A percentile compares a stretch with the other conserved stretches of the same genome.
Evolutionary conservation across 2,797 vertebrate genomes (phyloP).

Genomic region (Stomatorhinus walkeri): DNA sequence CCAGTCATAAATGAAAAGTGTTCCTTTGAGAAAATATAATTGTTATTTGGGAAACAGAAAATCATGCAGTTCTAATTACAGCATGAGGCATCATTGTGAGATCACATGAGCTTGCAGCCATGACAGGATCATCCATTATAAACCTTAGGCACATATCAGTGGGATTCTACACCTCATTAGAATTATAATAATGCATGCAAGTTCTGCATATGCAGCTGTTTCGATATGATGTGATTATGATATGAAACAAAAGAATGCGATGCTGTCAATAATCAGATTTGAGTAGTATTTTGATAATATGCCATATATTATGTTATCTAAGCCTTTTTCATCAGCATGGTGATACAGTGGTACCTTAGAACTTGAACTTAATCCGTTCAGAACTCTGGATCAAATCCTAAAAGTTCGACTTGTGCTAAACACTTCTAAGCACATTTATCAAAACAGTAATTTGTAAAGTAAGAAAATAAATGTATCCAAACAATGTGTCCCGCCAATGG

Average conservation of each 20-base stretch:
- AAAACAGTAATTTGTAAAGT: too few relatives aligned
- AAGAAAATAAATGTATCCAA: too few relatives aligned
- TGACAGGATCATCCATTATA: neutral
- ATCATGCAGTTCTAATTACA: neutral
- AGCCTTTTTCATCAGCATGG: neutral
- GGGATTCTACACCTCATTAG: neutral
- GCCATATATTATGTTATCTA: neutral
- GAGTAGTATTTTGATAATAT: neutral
- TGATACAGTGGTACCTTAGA: neutral
- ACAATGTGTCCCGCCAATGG: too few relatives aligned
- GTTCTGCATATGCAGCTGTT: neutral
- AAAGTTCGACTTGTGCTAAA: too few relatives aligned
- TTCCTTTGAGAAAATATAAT: neutral
- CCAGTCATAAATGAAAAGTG: neutral
- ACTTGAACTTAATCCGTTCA: too few relatives aligned
- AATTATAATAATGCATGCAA: neutral
- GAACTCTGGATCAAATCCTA: too few relatives aligned
- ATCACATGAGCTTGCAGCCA: neutral
- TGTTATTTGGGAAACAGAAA: neutral
- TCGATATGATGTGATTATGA: neutral
- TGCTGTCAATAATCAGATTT: neutral
- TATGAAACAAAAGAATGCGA: too few relatives aligned
- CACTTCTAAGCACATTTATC: too few relatives aligned
- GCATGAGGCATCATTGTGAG: neutral
- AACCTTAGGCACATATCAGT: neutral